These are phyloP conservation scores for Oryctolagus cuniculus DNA, from an alignment of 2,113 vertebrate species.

Conservation along the genomic window DNA sequence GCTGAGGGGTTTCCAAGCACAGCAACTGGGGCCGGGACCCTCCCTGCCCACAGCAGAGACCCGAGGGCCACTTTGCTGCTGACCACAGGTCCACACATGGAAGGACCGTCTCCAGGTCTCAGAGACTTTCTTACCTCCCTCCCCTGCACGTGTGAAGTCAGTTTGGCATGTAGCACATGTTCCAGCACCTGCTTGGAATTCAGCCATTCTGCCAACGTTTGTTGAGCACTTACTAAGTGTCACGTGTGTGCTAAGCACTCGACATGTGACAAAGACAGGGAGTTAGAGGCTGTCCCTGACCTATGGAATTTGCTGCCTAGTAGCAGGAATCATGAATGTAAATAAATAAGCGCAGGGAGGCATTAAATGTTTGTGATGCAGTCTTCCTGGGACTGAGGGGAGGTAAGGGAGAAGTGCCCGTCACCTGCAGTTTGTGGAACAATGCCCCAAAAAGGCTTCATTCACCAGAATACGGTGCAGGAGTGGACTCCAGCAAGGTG, in stretches of 20 bases:
- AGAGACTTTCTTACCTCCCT: not conserved
- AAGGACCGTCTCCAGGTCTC: rapidly evolving
- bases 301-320: not conserved
- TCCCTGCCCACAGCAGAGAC: not conserved
- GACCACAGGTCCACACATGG: rapidly evolving
- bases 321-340: constrained; percentile 7
- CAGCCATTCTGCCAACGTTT: constrained; percentile 58
- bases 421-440: not conserved
- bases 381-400: not conserved
- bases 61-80: rapidly evolving
- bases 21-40: not conserved
- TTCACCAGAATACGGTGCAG: not conserved
- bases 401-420: not conserved
- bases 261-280: not conserved
- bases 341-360: not conserved
- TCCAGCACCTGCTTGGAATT: constrained; percentile 47
- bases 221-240: constrained; percentile 29
- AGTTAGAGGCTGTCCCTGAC: not conserved
- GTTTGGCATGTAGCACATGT: not conserved
- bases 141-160: too few species aligned
- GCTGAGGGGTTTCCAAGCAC: not conserved
- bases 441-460: not conserved
- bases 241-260: constrained; percentile 38
- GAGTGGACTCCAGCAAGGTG: not conserved
- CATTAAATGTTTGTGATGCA: not conserved